A percentile compares a stretch with the other conserved stretches of the same genome.
phyloP scores from a whole-genome alignment of 2,888 invertebrate species.

The Agriopis aurantiaria region DNA sequence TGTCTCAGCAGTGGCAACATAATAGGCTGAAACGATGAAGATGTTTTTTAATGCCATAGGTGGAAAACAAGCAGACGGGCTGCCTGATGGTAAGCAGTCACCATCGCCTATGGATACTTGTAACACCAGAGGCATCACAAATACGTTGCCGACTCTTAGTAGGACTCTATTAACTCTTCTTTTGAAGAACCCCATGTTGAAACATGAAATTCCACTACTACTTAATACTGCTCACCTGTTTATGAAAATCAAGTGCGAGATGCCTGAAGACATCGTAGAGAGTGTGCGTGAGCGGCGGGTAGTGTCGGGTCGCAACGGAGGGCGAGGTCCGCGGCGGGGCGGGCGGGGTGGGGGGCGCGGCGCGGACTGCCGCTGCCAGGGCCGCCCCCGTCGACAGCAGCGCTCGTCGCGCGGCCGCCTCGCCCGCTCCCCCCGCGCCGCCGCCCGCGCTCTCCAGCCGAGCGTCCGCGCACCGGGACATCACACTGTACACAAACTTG shows the following conservation, averaged over 20 bases:
- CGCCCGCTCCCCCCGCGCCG: conserved; percentile 92
- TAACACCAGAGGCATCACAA: too few species aligned
- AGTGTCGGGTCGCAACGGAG: conserved; percentile 49
- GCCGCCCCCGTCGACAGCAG: conserved; percentile 89
- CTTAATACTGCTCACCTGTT: conserved; percentile 64
- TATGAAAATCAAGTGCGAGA: conserved; percentile 83
- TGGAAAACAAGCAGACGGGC: too few species aligned
- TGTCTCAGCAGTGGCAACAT: too few species aligned
- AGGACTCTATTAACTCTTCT: too few species aligned
- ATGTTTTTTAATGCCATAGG: too few species aligned
- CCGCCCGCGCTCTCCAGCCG: conserved; percentile 93
- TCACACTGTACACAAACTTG: conserved; percentile 55
- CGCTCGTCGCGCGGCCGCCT: conserved; percentile 90
- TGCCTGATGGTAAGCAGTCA: too few species aligned
- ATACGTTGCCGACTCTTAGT: too few species aligned
- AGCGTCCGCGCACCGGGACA: conserved; percentile 77
- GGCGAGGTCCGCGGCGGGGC: conserved; percentile 47
- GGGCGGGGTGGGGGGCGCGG: conserved; percentile 52
- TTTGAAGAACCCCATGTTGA: too few species aligned
- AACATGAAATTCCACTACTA: too few species aligned
- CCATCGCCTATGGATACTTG: too few species aligned
- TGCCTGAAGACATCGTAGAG: conserved; percentile 78
- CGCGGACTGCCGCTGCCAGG: conserved; percentile 72
- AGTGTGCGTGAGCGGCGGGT: conserved; percentile 75
- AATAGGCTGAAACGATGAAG: too few species aligned